Conservation (phyloP, 2,888 invertebrate genomes). For the Sinopyrophorus schimmeli region DNA sequence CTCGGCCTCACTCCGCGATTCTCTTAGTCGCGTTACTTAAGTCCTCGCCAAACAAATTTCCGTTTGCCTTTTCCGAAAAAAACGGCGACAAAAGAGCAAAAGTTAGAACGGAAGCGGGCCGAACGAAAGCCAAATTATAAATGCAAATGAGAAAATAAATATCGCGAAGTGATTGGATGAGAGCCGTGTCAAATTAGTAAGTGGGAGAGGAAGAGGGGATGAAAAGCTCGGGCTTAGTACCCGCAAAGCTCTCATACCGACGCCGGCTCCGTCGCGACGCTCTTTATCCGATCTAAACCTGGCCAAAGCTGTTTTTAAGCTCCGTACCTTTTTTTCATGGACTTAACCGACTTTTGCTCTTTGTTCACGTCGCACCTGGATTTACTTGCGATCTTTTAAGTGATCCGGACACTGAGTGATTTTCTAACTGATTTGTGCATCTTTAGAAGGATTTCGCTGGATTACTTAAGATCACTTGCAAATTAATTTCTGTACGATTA, state of each 20-base stretch:
- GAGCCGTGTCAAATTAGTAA: slow-evolving; percentile 49
- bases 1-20: slow-evolving; percentile 21
- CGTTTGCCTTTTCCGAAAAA: too few relatives aligned
- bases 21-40: slow-evolving; percentile 27
- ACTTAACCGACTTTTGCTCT: slow-evolving; percentile 56
- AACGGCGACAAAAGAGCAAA: slow-evolving; percentile 11
- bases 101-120: slow-evolving; percentile 11
- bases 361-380: slow-evolving; percentile 55
- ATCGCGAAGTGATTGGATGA: slow-evolving; percentile 51
- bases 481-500: slow-evolving; percentile 18
- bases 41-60: too few relatives aligned
- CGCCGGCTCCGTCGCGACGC: slow-evolving; percentile 58
- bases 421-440: slow-evolving; percentile 55
- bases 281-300: slow-evolving; percentile 56
- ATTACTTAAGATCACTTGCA: slow-evolving; percentile 19
- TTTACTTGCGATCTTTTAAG: slow-evolving; percentile 52
- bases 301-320: slow-evolving; percentile 56
- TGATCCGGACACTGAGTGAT: slow-evolving; percentile 50
- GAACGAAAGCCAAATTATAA: slow-evolving; percentile 30
- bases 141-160: slow-evolving; percentile 54
- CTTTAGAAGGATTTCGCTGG: slow-evolving; percentile 30
- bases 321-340: slow-evolving; percentile 55
- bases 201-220: slow-evolving; percentile 42
- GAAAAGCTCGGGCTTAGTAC: slow-evolving; percentile 53
- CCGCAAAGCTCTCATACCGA: slow-evolving; percentile 56